Evolutionary conservation across 30 jellyfish, hydroid and myxozoan species (phyloP).

Genomic region (Mastigias papua): DNA sequence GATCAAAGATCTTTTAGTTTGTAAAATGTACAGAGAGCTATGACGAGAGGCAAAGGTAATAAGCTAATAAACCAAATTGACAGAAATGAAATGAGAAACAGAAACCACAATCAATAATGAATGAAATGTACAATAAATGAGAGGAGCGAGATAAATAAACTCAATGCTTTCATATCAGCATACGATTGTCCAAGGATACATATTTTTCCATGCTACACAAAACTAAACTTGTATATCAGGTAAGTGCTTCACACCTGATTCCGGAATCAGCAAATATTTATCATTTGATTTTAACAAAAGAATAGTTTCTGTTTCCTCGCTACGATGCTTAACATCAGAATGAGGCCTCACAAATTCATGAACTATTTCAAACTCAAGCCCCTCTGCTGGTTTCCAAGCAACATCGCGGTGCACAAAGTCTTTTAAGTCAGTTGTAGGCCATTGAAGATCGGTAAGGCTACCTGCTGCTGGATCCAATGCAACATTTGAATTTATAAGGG

Average conservation of each 20-base stretch:
- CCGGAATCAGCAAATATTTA: conserved; percentile 80
- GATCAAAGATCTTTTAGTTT: too few relatives aligned
- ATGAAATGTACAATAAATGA: too few relatives aligned
- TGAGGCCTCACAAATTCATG: conserved; percentile 80
- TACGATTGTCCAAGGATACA: too few relatives aligned
- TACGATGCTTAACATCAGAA: conserved; percentile 54
- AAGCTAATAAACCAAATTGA: too few relatives aligned
- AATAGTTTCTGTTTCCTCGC: conserved; percentile 47
- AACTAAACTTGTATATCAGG: conserved; percentile 6
- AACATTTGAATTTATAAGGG: conserved; percentile 59
- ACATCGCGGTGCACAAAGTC: conserved; percentile 58
- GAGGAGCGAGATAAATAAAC: too few relatives aligned
- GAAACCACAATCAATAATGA: too few relatives aligned
- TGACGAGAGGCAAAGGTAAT: too few relatives aligned
- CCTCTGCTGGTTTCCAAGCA: conserved; percentile 81
- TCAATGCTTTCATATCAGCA: too few relatives aligned
- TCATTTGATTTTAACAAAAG: conserved; percentile 63
- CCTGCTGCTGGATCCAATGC: conserved; percentile 62
- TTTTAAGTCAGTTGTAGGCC: conserved; percentile 83
- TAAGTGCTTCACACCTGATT: conserved; percentile 66
- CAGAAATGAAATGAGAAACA: too few relatives aligned
- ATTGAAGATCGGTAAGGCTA: conserved; percentile 66
- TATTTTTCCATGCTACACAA: too few relatives aligned
- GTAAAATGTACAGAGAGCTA: too few relatives aligned
- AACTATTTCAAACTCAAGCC: conserved; percentile 76